phyloP scores from a whole-genome alignment of 2,888 invertebrate genomes.

The Danaus chrysippus region DNA sequence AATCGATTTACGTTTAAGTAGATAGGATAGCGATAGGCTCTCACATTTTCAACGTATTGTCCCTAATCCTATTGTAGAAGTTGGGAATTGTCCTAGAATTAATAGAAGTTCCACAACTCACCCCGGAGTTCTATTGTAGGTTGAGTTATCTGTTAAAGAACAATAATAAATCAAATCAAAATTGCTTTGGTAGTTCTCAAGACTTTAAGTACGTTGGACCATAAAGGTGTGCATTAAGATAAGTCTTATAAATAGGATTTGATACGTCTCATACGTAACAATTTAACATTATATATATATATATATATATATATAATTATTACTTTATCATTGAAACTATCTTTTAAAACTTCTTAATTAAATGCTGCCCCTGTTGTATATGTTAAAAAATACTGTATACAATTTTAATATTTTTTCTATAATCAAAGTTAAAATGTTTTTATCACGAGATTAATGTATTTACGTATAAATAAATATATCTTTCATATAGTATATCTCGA shows the following conservation, averaged over 20 bases:
- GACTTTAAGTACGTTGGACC: slow-evolving; percentile 35
- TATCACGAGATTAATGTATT: too few species aligned
- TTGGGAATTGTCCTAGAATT: slow-evolving; percentile 73
- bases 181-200: slow-evolving; percentile 60
- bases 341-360: too few species aligned
- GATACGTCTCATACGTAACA: too few species aligned
- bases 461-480: too few species aligned
- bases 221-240: slow-evolving; percentile 3
- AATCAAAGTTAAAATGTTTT: too few species aligned
- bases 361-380: too few species aligned
- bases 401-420: too few species aligned
- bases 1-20: slow-evolving; percentile 30
- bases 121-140: slow-evolving; percentile 66
- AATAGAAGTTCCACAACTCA: slow-evolving; percentile 66
- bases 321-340: too few species aligned
- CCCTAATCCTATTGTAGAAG: slow-evolving; percentile 67
- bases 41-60: slow-evolving; percentile 71
- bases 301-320: too few species aligned
- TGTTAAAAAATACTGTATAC: too few species aligned
- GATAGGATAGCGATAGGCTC: slow-evolving; percentile 52
- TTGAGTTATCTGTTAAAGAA: slow-evolving; percentile 75
- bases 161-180: slow-evolving; percentile 77
- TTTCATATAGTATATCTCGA: too few species aligned
- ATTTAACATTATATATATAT: too few species aligned
- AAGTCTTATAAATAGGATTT: background rate